Evolutionary conservation across 1,140 invertebrate genomes (phyloP).

Genomic region (Anoplophora glabripennis): DNA sequence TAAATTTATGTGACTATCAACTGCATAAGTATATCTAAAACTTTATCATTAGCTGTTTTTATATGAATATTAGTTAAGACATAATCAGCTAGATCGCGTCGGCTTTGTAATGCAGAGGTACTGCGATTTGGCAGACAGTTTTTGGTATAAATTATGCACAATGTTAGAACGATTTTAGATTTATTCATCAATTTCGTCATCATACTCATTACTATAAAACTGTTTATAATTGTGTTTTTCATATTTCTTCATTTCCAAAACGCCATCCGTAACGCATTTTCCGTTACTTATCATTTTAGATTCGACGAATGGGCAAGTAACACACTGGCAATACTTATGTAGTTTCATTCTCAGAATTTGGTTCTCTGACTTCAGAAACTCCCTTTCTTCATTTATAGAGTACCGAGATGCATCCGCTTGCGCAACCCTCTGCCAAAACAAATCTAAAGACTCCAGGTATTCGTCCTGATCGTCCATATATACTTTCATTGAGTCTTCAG

Average conservation of each 20-base stretch:
- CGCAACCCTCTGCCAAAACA: slow-evolving; percentile 41
- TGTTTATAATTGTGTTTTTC: slow-evolving; percentile 9
- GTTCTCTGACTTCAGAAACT: slow-evolving; percentile 36
- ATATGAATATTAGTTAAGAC: no score
- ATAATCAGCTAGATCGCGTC: no score
- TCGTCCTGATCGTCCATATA: slow-evolving; percentile 9
- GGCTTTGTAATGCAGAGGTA: no score
- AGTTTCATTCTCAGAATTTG: slow-evolving; percentile 28
- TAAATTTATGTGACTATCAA: no score
- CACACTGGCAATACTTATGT: slow-evolving; percentile 35
- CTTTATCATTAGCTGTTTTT: no score
- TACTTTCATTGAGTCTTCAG: slow-evolving; percentile 20
- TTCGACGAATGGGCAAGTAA: slow-evolving; percentile 25
- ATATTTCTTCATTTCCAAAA: slow-evolving; percentile 25
- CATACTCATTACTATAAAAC: no score
- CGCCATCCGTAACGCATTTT: slow-evolving; percentile 21
- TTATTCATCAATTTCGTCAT: no score
- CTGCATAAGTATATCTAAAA: no score
- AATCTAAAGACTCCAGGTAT: slow-evolving; percentile 18
- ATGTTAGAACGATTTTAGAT: no score
- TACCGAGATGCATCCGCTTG: slow-evolving; percentile 32
- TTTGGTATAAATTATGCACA: no score
- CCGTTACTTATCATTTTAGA: slow-evolving; percentile 6
- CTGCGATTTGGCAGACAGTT: no score
- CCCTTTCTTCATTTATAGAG: slow-evolving; percentile 37